Base-by-base conservation (phyloP, 1,140 invertebrate genomes). In the Centruroides vittatus region DNA sequence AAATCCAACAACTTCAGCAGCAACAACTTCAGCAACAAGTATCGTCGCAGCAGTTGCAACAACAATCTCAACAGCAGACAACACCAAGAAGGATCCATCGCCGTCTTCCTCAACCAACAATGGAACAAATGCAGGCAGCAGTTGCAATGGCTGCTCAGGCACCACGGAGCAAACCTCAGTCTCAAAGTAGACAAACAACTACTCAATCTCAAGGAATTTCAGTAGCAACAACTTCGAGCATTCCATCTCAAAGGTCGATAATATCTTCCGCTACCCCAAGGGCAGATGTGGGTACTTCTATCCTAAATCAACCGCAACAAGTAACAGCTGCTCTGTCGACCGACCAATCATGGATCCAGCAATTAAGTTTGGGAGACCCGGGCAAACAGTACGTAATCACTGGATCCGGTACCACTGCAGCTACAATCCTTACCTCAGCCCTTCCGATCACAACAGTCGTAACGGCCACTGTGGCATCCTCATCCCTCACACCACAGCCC, bases 401-500 rank as follows among this genome's bases (percentile, higher is more conserved):
- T 23, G 23, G 35, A 13, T 23, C 66, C 50, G 61, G 67, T 36
- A 67, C 48, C 35, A 41, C 48, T 46, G 66, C 66, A 53, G 23
- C 53, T 35, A 61, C 55, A 13, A 61, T 61, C 7, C 23, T 61
- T 7, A 41, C 54, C 4, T 61, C 59, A 47, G 46, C 61, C 35
- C 13, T 56, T 47, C 34, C 59, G 48, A 51, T 57, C 23, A 56
- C 66, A 35, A 53, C 66, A 55, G 56, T 65, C 13, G 54, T 66
- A 57, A 23, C 65, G 9, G 50, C 66, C 35, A 46, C 48, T 10
- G 49, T 54, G 34, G 55, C 56, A 36, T 34, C 53, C 47, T 23
- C 4, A 60, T 61, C 41, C 70, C 71, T 47, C 73, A 73, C 57
- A 63, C 67, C 4, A 46, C 71, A 61, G 63, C 46, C 66, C 66